Percentiles rank a stretch among this genome's conserved stretches.
phyloP scores from a whole-genome alignment of 2,888 invertebrate genomes.

The Catonia carolina region DNA sequence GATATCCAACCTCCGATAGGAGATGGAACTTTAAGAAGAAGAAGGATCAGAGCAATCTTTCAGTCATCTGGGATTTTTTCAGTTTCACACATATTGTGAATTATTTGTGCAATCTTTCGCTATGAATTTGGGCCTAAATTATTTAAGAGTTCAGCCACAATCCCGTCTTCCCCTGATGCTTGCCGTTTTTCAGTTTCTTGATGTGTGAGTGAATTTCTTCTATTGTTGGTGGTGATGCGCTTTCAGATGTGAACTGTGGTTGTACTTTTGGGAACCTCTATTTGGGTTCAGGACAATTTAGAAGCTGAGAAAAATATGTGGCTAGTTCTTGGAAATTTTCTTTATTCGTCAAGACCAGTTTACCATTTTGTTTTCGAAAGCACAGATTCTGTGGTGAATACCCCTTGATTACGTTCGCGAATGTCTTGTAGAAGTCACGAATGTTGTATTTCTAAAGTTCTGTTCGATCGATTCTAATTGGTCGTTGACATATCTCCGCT shows the following conservation, averaged over 20 bases:
- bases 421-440: neutral
- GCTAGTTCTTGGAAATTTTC: neutral
- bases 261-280: conserved; percentile 13
- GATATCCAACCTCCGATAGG: no score
- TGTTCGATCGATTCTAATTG: neutral
- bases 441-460: neutral
- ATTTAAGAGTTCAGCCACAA: conserved; percentile 23
- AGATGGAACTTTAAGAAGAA: no score
- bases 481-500: neutral
- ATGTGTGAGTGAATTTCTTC: neutral
- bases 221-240: neutral
- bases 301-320: conserved; percentile 10
- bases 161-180: conserved; percentile 22
- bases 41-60: conserved; percentile 20
- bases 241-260: neutral
- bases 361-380: neutral
- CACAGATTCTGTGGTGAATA: neutral
- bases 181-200: conserved; percentile 14
- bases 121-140: conserved; percentile 7
- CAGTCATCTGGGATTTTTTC: conserved; percentile 18
- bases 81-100: conserved; percentile 11
- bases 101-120: conserved; percentile 12
- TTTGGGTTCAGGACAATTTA: conserved; percentile 13
- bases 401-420: neutral
- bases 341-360: neutral